Conservation (phyloP, 2,113 vertebrate genomes). For the Pterocles gutturalis region DNA sequence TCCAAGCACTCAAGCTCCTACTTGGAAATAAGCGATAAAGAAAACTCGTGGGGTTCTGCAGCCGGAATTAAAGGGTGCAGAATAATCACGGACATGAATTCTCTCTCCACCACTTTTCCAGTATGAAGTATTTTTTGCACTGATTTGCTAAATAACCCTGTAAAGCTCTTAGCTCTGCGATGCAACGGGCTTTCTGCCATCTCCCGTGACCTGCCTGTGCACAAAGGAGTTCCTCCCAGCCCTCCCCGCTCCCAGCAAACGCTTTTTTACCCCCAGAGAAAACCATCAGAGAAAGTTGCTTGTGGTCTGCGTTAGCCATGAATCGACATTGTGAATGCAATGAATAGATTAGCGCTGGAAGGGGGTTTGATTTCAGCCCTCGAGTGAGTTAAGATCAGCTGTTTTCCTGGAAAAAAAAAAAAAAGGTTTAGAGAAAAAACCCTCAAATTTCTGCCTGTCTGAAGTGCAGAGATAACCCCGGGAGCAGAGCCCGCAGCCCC, state of each 20-base stretch:
- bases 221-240: not conserved
- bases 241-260: not conserved
- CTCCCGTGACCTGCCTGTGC: not conserved
- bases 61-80: not conserved
- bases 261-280: not conserved
- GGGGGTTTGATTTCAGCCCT: not conserved
- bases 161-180: not conserved
- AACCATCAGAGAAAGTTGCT: not conserved
- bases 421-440: not conserved
- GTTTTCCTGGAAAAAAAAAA: not conserved
- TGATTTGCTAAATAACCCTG: not conserved
- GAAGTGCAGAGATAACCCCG: not conserved
- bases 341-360: not conserved
- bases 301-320: not conserved
- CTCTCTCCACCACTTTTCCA: not conserved
- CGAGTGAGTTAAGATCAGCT: not conserved
- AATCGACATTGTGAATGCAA: not conserved
- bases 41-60: not conserved
- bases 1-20: not conserved
- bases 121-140: not conserved
- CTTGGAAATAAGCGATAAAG: not conserved
- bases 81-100: rapidly evolving
- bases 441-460: not conserved
- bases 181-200: not conserved
- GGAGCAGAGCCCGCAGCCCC: not conserved